These are phyloP conservation scores for Pseudocheirus occidentalis DNA, from an alignment of 2,797 vertebrate species.

Conservation along the genomic window DNA sequence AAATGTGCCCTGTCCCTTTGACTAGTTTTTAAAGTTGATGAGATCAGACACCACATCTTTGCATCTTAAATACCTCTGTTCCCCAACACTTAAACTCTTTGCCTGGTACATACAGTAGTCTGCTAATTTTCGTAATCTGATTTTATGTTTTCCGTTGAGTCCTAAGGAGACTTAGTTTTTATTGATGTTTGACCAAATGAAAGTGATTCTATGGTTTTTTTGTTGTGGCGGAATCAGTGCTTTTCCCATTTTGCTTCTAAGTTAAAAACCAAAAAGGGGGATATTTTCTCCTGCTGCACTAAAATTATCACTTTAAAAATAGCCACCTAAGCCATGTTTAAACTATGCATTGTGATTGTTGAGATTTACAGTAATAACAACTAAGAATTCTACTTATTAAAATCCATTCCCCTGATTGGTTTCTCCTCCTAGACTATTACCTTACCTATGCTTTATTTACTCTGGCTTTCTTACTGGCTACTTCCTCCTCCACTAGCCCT, in stretches of 20 bases:
- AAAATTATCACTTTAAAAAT: slow-evolving; percentile 5
- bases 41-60: neutral
- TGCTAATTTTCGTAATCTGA: neutral
- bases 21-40: neutral
- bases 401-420: neutral
- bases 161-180: slow-evolving; percentile 17
- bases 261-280: slow-evolving; percentile 43
- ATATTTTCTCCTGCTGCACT: neutral
- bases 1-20: neutral
- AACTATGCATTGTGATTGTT: neutral
- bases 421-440: neutral
- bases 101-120: neutral
- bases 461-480: neutral
- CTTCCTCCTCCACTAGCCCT: neutral
- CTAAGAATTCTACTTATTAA: neutral
- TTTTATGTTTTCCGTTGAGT: slow-evolving; percentile 26
- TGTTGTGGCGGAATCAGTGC: neutral
- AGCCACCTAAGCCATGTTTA: neutral
- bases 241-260: slow-evolving; percentile 7
- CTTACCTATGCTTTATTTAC: neutral
- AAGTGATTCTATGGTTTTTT: slow-evolving; percentile 16
- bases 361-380: neutral
- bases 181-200: slow-evolving; percentile 38
- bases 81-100: neutral
- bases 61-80: neutral